A percentile compares a stretch with the other conserved stretches of the same genome.
Conservation (phyloP, 2,113 vertebrate genomes). For the Campylorhamphus procurvoides region DNA sequence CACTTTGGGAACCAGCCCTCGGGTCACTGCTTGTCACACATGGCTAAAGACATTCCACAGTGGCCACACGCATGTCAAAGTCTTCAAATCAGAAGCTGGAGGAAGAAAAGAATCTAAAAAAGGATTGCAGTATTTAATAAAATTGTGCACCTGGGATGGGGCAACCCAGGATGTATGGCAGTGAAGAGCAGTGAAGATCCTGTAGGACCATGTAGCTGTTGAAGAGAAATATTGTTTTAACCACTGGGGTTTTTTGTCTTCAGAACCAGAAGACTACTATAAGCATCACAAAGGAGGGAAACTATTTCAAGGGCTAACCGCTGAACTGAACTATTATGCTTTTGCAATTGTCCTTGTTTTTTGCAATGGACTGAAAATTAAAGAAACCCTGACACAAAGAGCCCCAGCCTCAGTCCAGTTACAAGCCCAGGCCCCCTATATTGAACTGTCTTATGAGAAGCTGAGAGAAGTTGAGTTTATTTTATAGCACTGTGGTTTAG, state of each 20-base stretch:
- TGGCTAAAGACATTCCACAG: accelerated
- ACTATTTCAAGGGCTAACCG: neutral
- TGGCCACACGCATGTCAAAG: neutral
- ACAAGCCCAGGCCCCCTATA: neutral
- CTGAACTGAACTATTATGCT: neutral
- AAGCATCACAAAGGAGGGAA: neutral
- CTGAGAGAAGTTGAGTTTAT: neutral
- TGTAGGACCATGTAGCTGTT: neutral
- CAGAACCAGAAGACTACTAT: neutral
- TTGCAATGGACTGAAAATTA: neutral
- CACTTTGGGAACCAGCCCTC: neutral
- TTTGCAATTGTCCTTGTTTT: neutral
- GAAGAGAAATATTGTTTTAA: neutral
- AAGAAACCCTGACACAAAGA: neutral
- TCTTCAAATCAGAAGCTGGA: neutral
- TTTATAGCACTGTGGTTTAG: neutral
- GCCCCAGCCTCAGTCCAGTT: neutral
- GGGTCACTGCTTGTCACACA: too few relatives aligned
- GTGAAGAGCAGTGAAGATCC: neutral
- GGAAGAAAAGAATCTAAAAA: neutral
- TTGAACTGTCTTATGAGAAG: neutral
- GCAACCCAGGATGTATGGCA: too few relatives aligned
- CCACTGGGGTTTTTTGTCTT: neutral
- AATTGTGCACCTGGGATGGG: too few relatives aligned
- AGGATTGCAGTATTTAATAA: too few relatives aligned